Conservation (phyloP, 1,140 invertebrate species). For the Drosophila pectinifera region DNA sequence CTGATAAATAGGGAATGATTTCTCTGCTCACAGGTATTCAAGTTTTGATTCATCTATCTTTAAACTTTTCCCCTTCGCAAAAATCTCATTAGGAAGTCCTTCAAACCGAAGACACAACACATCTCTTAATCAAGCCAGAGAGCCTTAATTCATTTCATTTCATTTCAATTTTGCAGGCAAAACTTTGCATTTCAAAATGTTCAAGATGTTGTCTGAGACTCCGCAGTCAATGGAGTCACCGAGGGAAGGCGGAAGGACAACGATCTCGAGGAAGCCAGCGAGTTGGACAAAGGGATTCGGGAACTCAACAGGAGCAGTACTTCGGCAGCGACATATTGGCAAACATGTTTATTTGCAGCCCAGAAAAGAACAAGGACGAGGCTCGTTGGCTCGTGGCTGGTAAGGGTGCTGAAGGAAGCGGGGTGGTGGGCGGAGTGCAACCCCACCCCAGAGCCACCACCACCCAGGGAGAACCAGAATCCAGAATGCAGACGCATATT, state of each 20-base stretch:
- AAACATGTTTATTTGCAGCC: slow-evolving; percentile 78
- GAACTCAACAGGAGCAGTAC: slow-evolving; percentile 13
- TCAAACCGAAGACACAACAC: neutral
- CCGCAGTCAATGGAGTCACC: neutral
- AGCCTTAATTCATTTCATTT: slow-evolving; percentile 61
- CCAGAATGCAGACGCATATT: slow-evolving; percentile 49
- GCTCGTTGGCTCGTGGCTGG: slow-evolving; percentile 1
- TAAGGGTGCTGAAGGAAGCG: neutral
- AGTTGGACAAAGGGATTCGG: slow-evolving; percentile 40
- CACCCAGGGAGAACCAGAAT: slow-evolving; percentile 22
- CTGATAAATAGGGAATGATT: neutral
- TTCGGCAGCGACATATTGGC: slow-evolving; percentile 65
- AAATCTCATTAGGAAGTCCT: slow-evolving; percentile 8
- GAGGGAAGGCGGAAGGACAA: neutral
- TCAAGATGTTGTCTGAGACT: slow-evolving; percentile 29
- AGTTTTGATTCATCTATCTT: no score
- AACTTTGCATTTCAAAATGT: slow-evolving; percentile 59
- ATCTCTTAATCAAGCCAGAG: neutral
- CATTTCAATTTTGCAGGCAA: slow-evolving; percentile 57
- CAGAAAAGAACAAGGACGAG: slow-evolving; percentile 63
- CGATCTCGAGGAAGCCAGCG: neutral
- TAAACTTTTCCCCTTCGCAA: no score
- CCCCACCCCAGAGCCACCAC: slow-evolving; percentile 11
- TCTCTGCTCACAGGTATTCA: no score
- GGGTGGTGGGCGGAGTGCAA: slow-evolving; percentile 24